Base-by-base conservation (phyloP, 2,113 vertebrate species). In the Phodopus roborovskii region DNA sequence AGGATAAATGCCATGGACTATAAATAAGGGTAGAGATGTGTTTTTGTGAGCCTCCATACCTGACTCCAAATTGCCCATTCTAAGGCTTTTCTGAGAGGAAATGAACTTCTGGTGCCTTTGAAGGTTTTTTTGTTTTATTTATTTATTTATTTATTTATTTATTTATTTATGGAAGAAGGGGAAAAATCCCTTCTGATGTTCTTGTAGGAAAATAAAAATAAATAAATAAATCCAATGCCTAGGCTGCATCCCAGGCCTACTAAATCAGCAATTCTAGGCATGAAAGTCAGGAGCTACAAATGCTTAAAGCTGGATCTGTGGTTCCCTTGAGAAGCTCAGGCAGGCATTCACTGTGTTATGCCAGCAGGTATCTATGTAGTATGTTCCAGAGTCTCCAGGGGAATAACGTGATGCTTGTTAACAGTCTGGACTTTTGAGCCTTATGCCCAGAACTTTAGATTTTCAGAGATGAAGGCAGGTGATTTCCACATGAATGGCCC, bases 141-240 rank as follows among this genome's bases (percentile, higher is more conserved):
- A 26, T 75, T 75, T 45, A 45, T 45, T 77, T 70, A 45, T 66
- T n/a, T n/a, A n/a, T 66, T 66, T 28, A 30, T 28, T 77, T 77
- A 91, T 95, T 62, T 86, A 53, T 75, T 42, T 62, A 94, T 30
- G 45, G 85, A 95, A 84, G 13, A 56, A 56, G 53, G 53, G 12
- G 16, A 85, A n/a, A 82, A 93, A 90, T 95, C 60, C 24, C 42
- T 92, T 95, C 74, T 92, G 66, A 96, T n/a, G 30, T 24, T 95
- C 75, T 78, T 60, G 58, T 60, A 87, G 64, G 33, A 73, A 88
- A 84, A 81, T 95, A 88, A 90, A 45, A 74, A 94, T 4, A 92
- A 96, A 92, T n/a, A 84, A 90, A 96, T 94, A 58, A 92, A 33
- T 50, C 56, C 26, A 68, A 4, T n/a, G 33, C n/a, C 56, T 56